A percentile compares a stretch with the other conserved stretches of the same genome.
These are phyloP conservation scores for Hydriomena furcata DNA, from an alignment of 2,888 invertebrate genomes.

Conservation along the genomic window DNA sequence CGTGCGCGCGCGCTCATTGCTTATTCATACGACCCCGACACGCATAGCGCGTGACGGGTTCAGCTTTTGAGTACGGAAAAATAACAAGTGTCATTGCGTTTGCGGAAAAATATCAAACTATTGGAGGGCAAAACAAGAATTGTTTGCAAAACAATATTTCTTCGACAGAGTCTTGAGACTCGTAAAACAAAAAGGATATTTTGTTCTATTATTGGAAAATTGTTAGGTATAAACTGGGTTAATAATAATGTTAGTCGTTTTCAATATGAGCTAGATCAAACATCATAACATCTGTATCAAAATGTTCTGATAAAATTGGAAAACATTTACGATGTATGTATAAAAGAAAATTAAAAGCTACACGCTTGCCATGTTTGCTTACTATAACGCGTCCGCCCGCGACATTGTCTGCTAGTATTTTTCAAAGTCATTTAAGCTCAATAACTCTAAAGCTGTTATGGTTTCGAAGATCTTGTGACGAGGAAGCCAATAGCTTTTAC, in stretches of 20 bases:
- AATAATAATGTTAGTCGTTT: neutral
- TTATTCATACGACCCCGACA: constrained; percentile 75
- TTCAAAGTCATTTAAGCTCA: no score
- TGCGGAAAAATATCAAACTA: constrained; percentile 14
- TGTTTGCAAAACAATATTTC: neutral
- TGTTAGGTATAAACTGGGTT: neutral
- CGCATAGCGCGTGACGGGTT: constrained; percentile 50
- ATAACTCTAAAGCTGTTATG: no score
- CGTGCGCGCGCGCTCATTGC: constrained; percentile 81
- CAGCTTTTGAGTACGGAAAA: constrained; percentile 21
- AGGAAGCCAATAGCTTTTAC: no score
- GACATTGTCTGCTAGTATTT: no score
- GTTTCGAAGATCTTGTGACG: no score
- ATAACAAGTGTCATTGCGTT: constrained; percentile 28
- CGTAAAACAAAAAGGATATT: no score
- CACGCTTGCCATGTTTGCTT: neutral
- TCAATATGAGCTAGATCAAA: constrained; percentile 6
- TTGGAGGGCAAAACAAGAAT: constrained; percentile 7
- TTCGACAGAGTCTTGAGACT: no score
- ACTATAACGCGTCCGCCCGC: neutral
- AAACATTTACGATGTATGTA: neutral
- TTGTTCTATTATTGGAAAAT: neutral
- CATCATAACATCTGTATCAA: constrained; percentile 4
- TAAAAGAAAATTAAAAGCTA: neutral
- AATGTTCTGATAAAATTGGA: neutral